phyloP scores from a whole-genome alignment of 2,797 vertebrate species.

The Eulemur mongoz region DNA sequence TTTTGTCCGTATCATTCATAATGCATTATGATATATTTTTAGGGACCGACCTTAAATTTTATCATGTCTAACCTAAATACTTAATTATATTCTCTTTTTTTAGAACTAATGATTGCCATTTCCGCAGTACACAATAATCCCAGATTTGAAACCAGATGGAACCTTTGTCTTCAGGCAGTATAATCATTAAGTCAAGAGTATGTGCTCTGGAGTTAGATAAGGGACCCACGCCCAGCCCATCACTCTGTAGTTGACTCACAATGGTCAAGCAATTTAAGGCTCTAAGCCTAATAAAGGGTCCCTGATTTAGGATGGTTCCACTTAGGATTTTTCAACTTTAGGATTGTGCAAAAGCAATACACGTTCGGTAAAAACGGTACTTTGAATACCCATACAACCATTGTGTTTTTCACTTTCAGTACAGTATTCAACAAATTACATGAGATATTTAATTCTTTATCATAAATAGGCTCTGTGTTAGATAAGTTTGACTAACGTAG shows the following conservation, averaged over 20 bases:
- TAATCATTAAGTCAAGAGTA: background rate
- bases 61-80: background rate
- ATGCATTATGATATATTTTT: background rate
- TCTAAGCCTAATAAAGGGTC: background rate
- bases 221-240: background rate
- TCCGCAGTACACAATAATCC: background rate
- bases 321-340: background rate
- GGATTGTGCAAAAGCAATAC: background rate
- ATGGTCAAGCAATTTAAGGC: background rate
- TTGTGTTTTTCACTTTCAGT: background rate
- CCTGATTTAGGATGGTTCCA: background rate
- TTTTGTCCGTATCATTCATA: background rate
- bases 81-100: background rate
- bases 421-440: background rate
- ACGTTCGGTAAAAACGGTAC: background rate
- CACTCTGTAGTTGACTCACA: background rate
- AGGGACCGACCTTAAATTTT: constrained; percentile 22
- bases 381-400: background rate
- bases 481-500: background rate
- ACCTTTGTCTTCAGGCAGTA: constrained; percentile 8
- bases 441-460: background rate
- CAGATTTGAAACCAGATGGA: constrained; percentile 9
- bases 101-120: background rate
- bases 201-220: background rate
- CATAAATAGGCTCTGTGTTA: background rate